A percentile compares a stretch with the other conserved stretches of the same genome.
phyloP scores from a whole-genome alignment of 2,888 invertebrate species.

The Nomada lathburiana region DNA sequence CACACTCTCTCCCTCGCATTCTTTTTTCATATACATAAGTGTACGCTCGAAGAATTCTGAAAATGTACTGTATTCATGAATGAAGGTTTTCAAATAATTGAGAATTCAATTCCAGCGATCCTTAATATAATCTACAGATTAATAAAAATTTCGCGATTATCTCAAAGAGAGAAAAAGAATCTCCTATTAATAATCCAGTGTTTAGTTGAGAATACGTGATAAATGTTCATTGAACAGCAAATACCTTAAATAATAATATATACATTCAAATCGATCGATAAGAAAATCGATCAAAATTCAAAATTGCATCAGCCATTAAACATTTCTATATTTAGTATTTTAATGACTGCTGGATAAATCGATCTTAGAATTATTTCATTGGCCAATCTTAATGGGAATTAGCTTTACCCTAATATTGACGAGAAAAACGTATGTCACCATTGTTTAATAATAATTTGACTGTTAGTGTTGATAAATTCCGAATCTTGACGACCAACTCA shows the following conservation, averaged over 20 bases:
- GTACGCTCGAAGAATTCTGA: slow-evolving; percentile 28
- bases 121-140: slow-evolving; percentile 12
- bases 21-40: slow-evolving; percentile 44
- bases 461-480: background rate
- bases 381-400: slow-evolving; percentile 12
- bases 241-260: slow-evolving; percentile 56
- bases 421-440: background rate
- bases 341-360: slow-evolving; percentile 21
- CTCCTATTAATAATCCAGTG: slow-evolving; percentile 16
- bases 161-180: slow-evolving; percentile 23
- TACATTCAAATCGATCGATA: slow-evolving; percentile 39
- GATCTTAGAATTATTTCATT: slow-evolving; percentile 21
- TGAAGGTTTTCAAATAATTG: slow-evolving; percentile 23
- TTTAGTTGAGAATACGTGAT: slow-evolving; percentile 41
- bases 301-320: slow-evolving; percentile 30
- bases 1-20: background rate
- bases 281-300: slow-evolving; percentile 25
- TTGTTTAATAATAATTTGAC: background rate
- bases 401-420: slow-evolving; percentile 18
- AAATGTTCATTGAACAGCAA: slow-evolving; percentile 49
- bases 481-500: background rate
- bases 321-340: slow-evolving; percentile 8
- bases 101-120: slow-evolving; percentile 21
- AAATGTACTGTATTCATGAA: slow-evolving; percentile 21
- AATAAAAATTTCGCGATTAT: slow-evolving; percentile 17